A percentile compares a stretch with the other conserved stretches of the same genome.
Evolutionary conservation across 92 coral and sea anemone genomes (phyloP).

Genomic region (Palythoa grandiflora): DNA sequence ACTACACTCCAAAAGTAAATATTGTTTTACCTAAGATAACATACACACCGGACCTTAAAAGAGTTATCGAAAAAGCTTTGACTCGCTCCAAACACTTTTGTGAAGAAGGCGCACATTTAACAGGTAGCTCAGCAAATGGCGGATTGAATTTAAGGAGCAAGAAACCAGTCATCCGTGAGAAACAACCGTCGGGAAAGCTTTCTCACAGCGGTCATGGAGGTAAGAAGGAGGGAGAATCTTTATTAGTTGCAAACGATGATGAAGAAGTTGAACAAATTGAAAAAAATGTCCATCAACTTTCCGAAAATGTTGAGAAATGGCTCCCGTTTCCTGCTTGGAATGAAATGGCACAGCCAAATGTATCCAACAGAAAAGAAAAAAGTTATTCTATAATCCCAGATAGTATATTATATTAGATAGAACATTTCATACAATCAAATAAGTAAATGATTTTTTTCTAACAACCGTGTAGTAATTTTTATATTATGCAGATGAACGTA

Average conservation of each 20-base stretch:
- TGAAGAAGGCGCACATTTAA: constrained; percentile 17
- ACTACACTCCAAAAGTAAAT: constrained; percentile 51
- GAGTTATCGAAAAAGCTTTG: constrained; percentile 78
- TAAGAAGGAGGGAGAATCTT: constrained; percentile 29
- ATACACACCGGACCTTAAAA: constrained; percentile 79
- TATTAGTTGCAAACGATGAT: background rate
- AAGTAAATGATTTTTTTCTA: too few species aligned
- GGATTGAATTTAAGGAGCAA: background rate
- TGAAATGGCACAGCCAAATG: constrained; percentile 35
- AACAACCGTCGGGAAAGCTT: background rate
- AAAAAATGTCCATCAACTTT: constrained; percentile 73
- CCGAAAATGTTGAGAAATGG: constrained; percentile 71
- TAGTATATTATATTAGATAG: constrained; percentile 80
- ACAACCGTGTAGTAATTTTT: too few species aligned
- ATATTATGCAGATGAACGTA: too few species aligned
- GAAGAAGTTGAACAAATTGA: background rate
- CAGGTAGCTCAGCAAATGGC: background rate
- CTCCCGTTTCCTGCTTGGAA: constrained; percentile 71
- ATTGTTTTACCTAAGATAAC: constrained; percentile 81
- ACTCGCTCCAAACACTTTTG: constrained; percentile 32
- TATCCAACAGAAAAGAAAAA: constrained; percentile 34
- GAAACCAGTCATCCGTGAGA: background rate
- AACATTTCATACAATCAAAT: background rate
- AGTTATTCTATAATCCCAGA: constrained; percentile 69
- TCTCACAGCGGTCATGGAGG: background rate